These are phyloP conservation scores for Ornithorhynchus anatinus DNA, from an alignment of 2,113 vertebrate genomes.

Conservation along the genomic window DNA sequence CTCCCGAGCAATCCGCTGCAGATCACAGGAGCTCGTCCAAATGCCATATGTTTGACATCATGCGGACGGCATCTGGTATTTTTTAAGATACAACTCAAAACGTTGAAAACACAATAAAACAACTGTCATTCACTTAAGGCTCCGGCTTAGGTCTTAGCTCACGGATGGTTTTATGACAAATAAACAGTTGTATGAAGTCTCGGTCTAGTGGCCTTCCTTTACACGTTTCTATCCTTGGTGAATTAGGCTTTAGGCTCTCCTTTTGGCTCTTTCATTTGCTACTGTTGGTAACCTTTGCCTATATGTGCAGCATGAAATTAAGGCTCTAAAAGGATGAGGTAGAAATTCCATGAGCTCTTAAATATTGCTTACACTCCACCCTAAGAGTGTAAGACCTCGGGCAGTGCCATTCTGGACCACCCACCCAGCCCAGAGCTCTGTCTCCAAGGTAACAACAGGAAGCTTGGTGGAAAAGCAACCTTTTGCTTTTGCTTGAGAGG, in stretches of 20 bases:
- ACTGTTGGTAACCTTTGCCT: constrained; percentile 18
- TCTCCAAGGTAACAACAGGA: no score
- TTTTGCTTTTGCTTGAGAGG: no score
- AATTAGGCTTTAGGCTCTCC: constrained; percentile 26
- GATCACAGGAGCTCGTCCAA: constrained; percentile 73
- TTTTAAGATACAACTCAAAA: constrained; percentile 75
- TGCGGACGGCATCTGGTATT: constrained; percentile 66
- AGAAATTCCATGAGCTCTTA: constrained; percentile 35
- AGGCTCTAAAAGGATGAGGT: neutral
- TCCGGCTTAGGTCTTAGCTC: constrained; percentile 59
- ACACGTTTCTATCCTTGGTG: constrained; percentile 18
- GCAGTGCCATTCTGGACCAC: no score
- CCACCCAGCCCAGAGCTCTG: no score
- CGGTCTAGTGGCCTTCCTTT: constrained; percentile 48
- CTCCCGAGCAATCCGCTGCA: constrained; percentile 69
- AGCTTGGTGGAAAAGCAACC: no score
- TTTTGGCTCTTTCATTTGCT: constrained; percentile 15
- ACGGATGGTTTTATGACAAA: constrained; percentile 60
- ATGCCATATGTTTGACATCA: constrained; percentile 75
- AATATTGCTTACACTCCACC: constrained; percentile 44
- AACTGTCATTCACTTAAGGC: constrained; percentile 66
- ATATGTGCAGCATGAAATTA: constrained; percentile 16
- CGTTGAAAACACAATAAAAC: constrained; percentile 72
- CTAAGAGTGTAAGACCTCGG: neutral
- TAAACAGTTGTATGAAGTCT: constrained; percentile 51